phyloP scores from a whole-genome alignment of 2,113 vertebrate genomes.

The Colossoma macropomum region DNA sequence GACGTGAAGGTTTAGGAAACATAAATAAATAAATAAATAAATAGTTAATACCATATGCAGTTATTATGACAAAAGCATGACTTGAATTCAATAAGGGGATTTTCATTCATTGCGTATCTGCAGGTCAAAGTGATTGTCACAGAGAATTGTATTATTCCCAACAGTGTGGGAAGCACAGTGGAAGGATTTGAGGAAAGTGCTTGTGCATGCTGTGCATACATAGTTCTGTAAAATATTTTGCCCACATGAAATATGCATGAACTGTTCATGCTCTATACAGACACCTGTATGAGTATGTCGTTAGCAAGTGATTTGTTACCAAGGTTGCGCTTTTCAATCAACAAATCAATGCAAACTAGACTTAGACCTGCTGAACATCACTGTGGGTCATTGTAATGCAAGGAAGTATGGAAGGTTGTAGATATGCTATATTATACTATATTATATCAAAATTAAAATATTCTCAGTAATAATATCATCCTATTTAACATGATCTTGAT shows the following conservation, averaged over 20 bases:
- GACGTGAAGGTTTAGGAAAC: background rate
- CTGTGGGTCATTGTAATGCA: too few relatives aligned
- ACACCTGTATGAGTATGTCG: background rate
- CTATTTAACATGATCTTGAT: too few relatives aligned
- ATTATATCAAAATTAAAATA: too few relatives aligned
- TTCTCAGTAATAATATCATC: too few relatives aligned
- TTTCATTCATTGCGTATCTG: background rate
- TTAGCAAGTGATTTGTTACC: background rate
- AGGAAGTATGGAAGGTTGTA: too few relatives aligned
- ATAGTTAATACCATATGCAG: background rate
- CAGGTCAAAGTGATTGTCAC: background rate
- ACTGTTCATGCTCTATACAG: background rate
- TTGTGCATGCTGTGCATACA: background rate
- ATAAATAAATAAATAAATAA: background rate
- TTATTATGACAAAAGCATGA: slow-evolving; percentile 2
- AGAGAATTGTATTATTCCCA: background rate
- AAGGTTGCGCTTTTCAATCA: background rate
- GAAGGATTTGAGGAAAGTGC: background rate
- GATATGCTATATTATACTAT: too few relatives aligned
- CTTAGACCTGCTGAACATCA: background rate
- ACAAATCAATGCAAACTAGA: background rate
- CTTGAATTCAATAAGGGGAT: background rate
- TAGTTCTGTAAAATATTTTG: background rate
- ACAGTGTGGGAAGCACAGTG: background rate
- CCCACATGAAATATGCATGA: background rate